These are phyloP conservation scores for Polylopha cassiicola DNA, from an alignment of 2,888 invertebrate species.

Conservation along the genomic window DNA sequence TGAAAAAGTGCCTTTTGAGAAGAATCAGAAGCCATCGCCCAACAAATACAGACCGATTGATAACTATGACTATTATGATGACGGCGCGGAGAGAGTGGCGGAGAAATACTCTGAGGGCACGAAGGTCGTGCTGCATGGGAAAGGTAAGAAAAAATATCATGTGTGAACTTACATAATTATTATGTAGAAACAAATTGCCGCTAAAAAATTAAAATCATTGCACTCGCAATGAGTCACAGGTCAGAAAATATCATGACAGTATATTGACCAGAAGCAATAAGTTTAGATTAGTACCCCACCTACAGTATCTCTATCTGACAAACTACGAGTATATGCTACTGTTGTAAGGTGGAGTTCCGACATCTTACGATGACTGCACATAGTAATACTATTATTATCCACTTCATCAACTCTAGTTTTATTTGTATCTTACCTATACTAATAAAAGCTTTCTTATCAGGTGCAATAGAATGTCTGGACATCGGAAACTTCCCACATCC, in stretches of 20 bases:
- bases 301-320: too few relatives aligned
- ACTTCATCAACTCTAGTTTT: background rate
- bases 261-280: too few relatives aligned
- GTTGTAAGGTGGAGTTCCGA: too few relatives aligned
- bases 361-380: too few relatives aligned
- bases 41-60: conserved; percentile 50
- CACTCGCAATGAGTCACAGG: too few relatives aligned
- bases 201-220: too few relatives aligned
- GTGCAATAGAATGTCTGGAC: conserved; percentile 89
- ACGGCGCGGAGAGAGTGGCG: conserved; percentile 75
- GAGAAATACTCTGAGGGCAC: conserved; percentile 66
- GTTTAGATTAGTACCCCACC: too few relatives aligned
- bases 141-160: conserved; percentile 48
- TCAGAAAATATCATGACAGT: too few relatives aligned
- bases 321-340: too few relatives aligned
- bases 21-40: conserved; percentile 32
- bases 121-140: conserved; percentile 75
- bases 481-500: conserved; percentile 96
- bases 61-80: conserved; percentile 85
- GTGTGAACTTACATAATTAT: too few relatives aligned
- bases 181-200: too few relatives aligned
- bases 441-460: conserved; percentile 46
- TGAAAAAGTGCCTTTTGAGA: conserved; percentile 27
- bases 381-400: too few relatives aligned
- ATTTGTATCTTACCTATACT: background rate